Evolutionary conservation across 2,113 vertebrate genomes (phyloP).

Genomic region (Piaya cayana): DNA sequence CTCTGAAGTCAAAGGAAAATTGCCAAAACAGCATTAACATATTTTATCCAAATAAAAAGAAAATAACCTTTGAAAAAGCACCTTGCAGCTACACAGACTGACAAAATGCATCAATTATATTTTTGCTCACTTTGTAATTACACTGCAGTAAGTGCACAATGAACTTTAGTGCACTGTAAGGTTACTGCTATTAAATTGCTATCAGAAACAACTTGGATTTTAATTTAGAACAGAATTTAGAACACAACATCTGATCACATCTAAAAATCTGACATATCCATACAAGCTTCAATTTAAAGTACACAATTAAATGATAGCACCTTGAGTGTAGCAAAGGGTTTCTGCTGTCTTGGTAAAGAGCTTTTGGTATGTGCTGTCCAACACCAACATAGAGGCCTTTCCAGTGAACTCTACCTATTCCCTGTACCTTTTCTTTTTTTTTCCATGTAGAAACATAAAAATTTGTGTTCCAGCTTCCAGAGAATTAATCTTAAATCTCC

Average conservation of each 20-base stretch:
- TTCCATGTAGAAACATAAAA: not conserved
- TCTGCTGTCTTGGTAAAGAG: not conserved
- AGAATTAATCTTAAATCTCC: not conserved
- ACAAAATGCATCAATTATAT: constrained; percentile 85
- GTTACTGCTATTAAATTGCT: constrained; percentile 70
- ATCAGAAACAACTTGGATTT: constrained; percentile 39
- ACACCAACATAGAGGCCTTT: not conserved
- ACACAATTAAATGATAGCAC: not conserved
- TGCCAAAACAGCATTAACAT: constrained; percentile 75
- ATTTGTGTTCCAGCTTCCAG: not conserved
- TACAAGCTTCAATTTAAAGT: constrained; percentile 9
- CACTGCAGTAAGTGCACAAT: constrained; percentile 71
- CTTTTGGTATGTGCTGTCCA: not conserved
- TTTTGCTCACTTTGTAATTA: constrained; percentile 82
- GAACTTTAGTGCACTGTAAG: constrained; percentile 75
- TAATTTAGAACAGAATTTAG: constrained; percentile 17
- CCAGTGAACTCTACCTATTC: not conserved
- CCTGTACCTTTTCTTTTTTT: not conserved
- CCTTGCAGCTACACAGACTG: constrained; percentile 84
- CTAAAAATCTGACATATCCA: not conserved
- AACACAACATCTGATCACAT: not conserved
- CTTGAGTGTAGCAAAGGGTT: not conserved
- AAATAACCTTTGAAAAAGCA: constrained; percentile 85
- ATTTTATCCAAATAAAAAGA: constrained; percentile 78
- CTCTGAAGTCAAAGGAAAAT: constrained; percentile 60